Evolutionary conservation across 2,113 vertebrate species (phyloP).

Genomic region (Limnothrissa miodon): DNA sequence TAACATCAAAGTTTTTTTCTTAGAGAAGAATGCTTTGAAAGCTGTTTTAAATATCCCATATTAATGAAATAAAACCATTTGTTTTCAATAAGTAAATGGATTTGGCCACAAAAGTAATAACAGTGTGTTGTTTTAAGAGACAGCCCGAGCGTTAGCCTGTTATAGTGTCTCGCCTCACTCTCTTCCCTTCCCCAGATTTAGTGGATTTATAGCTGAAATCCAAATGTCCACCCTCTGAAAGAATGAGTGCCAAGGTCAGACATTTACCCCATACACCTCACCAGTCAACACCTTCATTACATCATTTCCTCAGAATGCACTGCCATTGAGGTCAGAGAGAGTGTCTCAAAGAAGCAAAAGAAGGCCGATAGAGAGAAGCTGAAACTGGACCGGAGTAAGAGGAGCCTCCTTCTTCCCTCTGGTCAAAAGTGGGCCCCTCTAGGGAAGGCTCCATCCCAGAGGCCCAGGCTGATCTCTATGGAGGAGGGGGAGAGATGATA

Average conservation of each 20-base stretch:
- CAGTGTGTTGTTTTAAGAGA: not conserved
- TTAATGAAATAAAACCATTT: not conserved
- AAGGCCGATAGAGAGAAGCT: not conserved
- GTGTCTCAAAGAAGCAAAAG: not conserved
- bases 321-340: not conserved
- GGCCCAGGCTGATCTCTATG: not conserved
- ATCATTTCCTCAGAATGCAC: not conserved
- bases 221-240: not conserved
- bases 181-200: not conserved
- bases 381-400: not conserved
- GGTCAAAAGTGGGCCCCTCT: not conserved
- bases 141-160: not conserved
- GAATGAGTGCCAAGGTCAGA: not conserved
- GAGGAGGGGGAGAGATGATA: not conserved
- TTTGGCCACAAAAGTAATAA: too few relatives aligned
- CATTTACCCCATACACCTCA: not conserved
- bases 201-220: not conserved
- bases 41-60: not conserved
- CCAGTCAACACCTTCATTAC: constrained; percentile 3
- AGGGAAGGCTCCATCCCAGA: not conserved
- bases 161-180: not conserved
- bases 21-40: not conserved
- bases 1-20: too few relatives aligned
- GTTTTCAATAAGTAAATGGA: not conserved
- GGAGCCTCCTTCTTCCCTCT: not conserved